A percentile compares a stretch with the other conserved stretches of the same genome.
These are phyloP conservation scores for Saguinus midas DNA, from an alignment of 2,113 vertebrate genomes.

Conservation along the genomic window DNA sequence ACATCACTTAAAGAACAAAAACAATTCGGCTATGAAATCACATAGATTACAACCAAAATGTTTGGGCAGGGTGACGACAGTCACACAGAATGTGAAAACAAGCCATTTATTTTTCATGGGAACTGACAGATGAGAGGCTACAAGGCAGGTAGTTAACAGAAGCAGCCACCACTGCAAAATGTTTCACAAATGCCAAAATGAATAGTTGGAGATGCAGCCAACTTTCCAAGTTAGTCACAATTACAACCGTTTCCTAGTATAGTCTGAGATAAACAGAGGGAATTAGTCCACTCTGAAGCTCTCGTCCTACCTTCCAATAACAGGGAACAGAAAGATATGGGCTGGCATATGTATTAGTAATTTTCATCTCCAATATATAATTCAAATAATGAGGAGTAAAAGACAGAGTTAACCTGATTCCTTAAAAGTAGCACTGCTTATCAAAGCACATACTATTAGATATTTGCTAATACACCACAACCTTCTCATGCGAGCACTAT, in stretches of 20 bases:
- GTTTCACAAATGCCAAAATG: not conserved
- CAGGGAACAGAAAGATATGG: not conserved
- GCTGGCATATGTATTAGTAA: not conserved
- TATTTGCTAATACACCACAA: not conserved
- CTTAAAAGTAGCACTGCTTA: not conserved
- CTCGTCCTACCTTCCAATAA: not conserved
- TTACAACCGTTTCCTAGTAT: not conserved
- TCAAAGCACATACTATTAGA: not conserved
- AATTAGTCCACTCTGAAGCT: not conserved
- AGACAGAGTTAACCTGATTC: not conserved
- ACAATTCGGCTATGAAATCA: conserved; percentile 19
- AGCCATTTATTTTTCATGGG: not conserved
- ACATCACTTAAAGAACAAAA: not conserved
- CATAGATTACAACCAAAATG: conserved; percentile 34
- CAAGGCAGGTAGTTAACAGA: not conserved
- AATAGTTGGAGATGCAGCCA: not conserved
- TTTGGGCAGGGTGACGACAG: conserved; percentile 44
- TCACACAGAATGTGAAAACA: not conserved
- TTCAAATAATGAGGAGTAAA: not conserved
- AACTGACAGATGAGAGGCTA: not conserved
- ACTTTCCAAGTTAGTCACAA: not conserved
- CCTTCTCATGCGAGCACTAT: not conserved
- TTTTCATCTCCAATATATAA: not conserved
- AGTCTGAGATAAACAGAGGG: not conserved
- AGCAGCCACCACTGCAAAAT: not conserved